Evolutionary conservation across 2,113 vertebrate species (phyloP).

Genomic region (Gallinago jamesoni): DNA sequence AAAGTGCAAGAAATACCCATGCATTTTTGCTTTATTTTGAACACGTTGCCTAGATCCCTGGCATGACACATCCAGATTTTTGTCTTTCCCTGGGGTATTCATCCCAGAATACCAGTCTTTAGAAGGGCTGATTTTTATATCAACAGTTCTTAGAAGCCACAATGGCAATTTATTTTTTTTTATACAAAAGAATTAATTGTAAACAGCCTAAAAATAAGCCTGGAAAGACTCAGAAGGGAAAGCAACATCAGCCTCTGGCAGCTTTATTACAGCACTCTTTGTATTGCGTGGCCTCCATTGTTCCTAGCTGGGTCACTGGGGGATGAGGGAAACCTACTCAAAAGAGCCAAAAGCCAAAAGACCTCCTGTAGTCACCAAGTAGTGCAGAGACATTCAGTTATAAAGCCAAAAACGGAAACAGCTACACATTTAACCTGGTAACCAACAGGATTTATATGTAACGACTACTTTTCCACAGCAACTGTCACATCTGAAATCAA

Average conservation of each 20-base stretch:
- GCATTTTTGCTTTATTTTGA: not conserved
- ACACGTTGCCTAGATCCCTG: not conserved
- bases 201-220: conserved; percentile 43
- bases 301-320: not conserved
- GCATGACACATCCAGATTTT: not conserved
- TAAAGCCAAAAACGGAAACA: not conserved
- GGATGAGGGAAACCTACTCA: not conserved
- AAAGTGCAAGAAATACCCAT: not conserved
- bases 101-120: not conserved
- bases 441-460: too few relatives aligned
- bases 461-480: not conserved
- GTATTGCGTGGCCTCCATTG: not conserved
- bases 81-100: not conserved
- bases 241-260: not conserved
- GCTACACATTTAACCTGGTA: not conserved
- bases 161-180: not conserved
- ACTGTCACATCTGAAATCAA: not conserved
- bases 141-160: conserved; percentile 16
- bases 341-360: too few relatives aligned
- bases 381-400: not conserved
- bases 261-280: not conserved
- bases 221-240: not conserved
- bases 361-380: not conserved
- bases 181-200: not conserved
- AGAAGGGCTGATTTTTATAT: conserved; percentile 10